These are phyloP conservation scores for Rhinella marina DNA, from an alignment of 2,797 vertebrate genomes.

Conservation along the genomic window DNA sequence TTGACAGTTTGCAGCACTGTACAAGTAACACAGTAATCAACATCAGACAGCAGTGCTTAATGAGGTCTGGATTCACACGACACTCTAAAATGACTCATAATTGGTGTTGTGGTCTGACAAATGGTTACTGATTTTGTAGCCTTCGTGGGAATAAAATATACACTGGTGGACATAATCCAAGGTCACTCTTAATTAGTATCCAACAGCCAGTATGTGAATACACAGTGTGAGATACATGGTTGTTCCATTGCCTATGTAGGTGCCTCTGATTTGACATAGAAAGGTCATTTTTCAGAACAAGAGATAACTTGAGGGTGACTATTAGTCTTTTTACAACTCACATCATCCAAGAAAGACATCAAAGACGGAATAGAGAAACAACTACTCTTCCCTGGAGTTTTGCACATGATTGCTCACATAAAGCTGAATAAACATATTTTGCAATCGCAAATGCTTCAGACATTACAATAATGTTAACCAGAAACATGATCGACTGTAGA, in stretches of 20 bases:
- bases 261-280: conserved; percentile 32
- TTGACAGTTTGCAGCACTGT: neutral
- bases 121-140: conserved; percentile 40
- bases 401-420: conserved; percentile 51
- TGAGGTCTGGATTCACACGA: conserved; percentile 37
- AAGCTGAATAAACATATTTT: conserved; percentile 57
- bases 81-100: conserved; percentile 39
- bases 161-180: conserved; percentile 29
- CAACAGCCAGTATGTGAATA: conserved; percentile 36
- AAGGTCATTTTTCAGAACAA: conserved; percentile 40
- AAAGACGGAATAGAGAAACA: conserved; percentile 43
- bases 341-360: conserved; percentile 48
- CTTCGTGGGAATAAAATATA: conserved; percentile 39
- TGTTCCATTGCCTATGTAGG: conserved; percentile 13
- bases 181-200: conserved; percentile 53
- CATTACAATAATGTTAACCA: conserved; percentile 57
- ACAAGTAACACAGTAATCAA: conserved; percentile 20
- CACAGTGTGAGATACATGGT: conserved; percentile 10
- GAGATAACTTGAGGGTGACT: conserved; percentile 39
- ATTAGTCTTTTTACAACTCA: conserved; percentile 34
- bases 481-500: conserved; percentile 46
- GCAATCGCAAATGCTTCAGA: conserved; percentile 49
- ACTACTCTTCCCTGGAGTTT: conserved; percentile 50
- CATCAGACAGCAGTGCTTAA: conserved; percentile 22
- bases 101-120: conserved; percentile 47